phyloP scores from a whole-genome alignment of 2,888 invertebrate genomes.

The Drosophila pseudotakahashii region DNA sequence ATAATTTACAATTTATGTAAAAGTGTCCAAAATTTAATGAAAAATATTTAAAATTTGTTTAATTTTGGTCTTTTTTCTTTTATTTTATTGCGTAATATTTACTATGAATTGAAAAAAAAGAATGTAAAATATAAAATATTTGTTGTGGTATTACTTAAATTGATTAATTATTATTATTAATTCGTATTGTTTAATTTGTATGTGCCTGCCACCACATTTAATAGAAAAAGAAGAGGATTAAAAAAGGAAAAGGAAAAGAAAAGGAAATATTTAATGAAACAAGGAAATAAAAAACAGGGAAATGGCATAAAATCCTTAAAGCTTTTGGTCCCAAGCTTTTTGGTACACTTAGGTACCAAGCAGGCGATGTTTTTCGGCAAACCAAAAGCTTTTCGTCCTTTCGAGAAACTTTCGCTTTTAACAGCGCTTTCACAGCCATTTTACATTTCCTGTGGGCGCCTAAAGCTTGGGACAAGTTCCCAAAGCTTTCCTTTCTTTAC shows the following conservation, averaged over 20 bases:
- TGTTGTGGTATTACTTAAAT: too few relatives aligned
- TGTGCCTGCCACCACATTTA: too few relatives aligned
- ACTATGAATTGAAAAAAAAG: too few relatives aligned
- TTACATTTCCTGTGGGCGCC: background rate
- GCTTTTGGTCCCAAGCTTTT: constrained; percentile 34
- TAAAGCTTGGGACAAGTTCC: background rate
- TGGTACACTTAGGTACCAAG: too few relatives aligned
- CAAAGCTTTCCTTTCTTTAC: background rate
- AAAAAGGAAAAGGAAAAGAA: background rate
- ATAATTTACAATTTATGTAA: too few relatives aligned
- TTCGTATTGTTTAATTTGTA: too few relatives aligned
- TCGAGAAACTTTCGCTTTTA: background rate
- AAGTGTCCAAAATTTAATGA: too few relatives aligned
- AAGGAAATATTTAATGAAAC: background rate
- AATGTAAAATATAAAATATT: too few relatives aligned
- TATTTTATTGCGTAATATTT: too few relatives aligned
- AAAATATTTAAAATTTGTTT: too few relatives aligned
- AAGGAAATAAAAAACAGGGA: background rate
- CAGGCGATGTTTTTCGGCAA: constrained; percentile 17
- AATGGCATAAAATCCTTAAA: background rate
- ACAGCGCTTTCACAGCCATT: background rate
- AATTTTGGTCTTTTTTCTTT: too few relatives aligned
- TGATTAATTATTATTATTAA: too few relatives aligned
- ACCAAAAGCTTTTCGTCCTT: constrained; percentile 21
- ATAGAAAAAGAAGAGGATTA: background rate